Evolutionary conservation across 2,888 invertebrate species (phyloP), one percentile per base, ranked within the genome.

Genomic region (Athrips mouffetella): DNA sequence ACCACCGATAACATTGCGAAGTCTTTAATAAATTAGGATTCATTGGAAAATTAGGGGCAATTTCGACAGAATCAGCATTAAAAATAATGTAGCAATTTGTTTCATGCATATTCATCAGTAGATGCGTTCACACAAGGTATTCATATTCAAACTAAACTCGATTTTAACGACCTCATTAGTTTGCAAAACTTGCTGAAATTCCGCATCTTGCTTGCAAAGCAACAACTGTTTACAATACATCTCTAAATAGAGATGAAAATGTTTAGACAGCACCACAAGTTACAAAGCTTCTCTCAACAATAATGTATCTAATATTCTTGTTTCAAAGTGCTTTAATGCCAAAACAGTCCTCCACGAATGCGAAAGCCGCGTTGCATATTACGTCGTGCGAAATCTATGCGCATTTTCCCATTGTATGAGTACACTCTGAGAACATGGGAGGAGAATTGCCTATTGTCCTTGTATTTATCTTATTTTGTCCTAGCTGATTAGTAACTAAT

Each of bases 401-500:
- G 63, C 60, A 66, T 59, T 57, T 53, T 51, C 52, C 59, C 58
- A 73, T 77, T 77, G 73, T 77, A 39, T 4, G 16, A n/a, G 11
- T n/a, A 47, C 56, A 58, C 58, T 65, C 66, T 73, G 74, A 65
- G 71, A 77, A 80, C 68, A 65, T 68, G 63, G 65, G 62, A 73
- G 65, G 57, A 67, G 70, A 77, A 70, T 73, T 70, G 63, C 69
- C 71, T 61, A 82, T 83, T 80, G 82, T 82, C 79, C 76, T 78
- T 76, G 70, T 64, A 73, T 70, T 68, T 68, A 73, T 70, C 68
- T 68, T 53, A 61, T 63, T 70, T 18, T 73, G 72, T 76, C 76
- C 76, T 80, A 75, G 69, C 75, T 76, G 76, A 84, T 82, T 80
- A 81, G 76, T 77, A 76, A 73, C 69, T 70, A 70, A 74, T 69